Base-by-base conservation (phyloP, 37 sponge, comb jelly and placozoan species). In the Bolinopsis microptera region DNA sequence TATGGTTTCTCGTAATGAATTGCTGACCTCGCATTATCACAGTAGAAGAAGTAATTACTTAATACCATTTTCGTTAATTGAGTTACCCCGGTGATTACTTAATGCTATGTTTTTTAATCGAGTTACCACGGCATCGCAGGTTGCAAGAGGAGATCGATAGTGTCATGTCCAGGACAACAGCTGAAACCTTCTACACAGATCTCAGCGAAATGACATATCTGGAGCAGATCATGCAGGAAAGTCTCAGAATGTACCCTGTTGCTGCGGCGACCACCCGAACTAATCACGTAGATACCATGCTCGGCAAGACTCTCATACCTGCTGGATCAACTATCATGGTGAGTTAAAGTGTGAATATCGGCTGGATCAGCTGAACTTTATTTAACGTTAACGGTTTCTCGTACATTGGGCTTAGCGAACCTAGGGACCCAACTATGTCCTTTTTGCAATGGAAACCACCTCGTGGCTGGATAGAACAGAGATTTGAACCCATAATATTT, bases 271-370 rank as follows among this genome's bases (percentile, higher is more conserved):
- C 90, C 0, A 86, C 90, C 3, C 41, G 90, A 0, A 86, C 90
- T 39, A 86, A 86, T 31, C 26, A 39, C 61, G 26, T 26, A 1
- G 90, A 86, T 18, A 38, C 40, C 48, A n/a, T 36, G 1, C 90
- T 86, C 30, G 90, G 90, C n/a, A 86, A 86, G 36, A 86, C 90
- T 1, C 90, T 86, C 90, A 86, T 86, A 28, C 90, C 90, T 24
- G 90, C 90, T 27, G 36, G 36, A 35, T 86, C 90, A 0, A 41
- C 61, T 9, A 86, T 86, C 90, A 86, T 86, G 90, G 90, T 86
- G 30, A 8, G 90, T 86, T 1, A 5, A 16, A 25, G 5, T n/a
- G n/a, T n/a, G n/a, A n/a, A n/a, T n/a, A n/a, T n/a, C n/a, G n/a
- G n/a, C n/a, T n/a, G n/a, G n/a, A n/a, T n/a, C n/a, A n/a, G n/a